phyloP scores from a whole-genome alignment of 2,888 invertebrate genomes.

The Ophioninae sp. region DNA sequence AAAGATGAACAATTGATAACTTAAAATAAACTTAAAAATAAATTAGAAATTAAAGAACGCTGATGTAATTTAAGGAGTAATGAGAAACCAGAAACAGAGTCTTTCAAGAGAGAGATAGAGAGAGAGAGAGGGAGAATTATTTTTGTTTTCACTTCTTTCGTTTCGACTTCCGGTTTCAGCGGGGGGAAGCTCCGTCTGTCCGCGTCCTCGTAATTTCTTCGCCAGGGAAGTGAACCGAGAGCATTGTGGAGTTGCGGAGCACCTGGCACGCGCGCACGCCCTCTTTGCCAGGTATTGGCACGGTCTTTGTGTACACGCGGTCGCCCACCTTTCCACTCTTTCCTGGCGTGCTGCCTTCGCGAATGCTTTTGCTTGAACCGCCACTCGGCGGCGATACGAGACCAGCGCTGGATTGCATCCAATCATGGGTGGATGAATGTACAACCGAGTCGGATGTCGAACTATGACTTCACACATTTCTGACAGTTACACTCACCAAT shows the following conservation, averaged over 20 bases:
- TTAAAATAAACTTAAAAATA: too few relatives aligned
- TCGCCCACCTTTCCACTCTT: slow-evolving; percentile 68
- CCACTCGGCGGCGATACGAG: slow-evolving; percentile 26
- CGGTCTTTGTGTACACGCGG: slow-evolving; percentile 69
- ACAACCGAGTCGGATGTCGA: too few relatives aligned
- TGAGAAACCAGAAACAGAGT: slow-evolving; percentile 3
- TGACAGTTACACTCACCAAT: too few relatives aligned
- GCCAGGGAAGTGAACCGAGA: slow-evolving; percentile 72
- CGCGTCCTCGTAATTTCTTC: slow-evolving; percentile 38
- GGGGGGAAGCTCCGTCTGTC: slow-evolving; percentile 52
- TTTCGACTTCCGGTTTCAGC: slow-evolving; percentile 76
- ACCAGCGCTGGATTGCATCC: background rate
- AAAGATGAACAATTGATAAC: too few relatives aligned
- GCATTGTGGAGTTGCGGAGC: slow-evolving; percentile 76
- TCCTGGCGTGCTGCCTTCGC: slow-evolving; percentile 48
- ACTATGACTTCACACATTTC: too few relatives aligned
- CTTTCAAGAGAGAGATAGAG: slow-evolving; percentile 24
- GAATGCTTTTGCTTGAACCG: slow-evolving; percentile 43
- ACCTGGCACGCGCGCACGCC: slow-evolving; percentile 78
- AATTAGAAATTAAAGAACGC: too few relatives aligned
- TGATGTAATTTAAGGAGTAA: too few relatives aligned
- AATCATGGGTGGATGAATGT: background rate
- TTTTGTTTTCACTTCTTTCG: slow-evolving; percentile 63
- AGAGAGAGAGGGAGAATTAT: too few relatives aligned
- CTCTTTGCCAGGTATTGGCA: slow-evolving; percentile 67